A percentile compares a stretch with the other conserved stretches of the same genome.
These are phyloP conservation scores for Drosophila malerkotliana DNA, from an alignment of 1,140 invertebrate genomes.

Conservation along the genomic window DNA sequence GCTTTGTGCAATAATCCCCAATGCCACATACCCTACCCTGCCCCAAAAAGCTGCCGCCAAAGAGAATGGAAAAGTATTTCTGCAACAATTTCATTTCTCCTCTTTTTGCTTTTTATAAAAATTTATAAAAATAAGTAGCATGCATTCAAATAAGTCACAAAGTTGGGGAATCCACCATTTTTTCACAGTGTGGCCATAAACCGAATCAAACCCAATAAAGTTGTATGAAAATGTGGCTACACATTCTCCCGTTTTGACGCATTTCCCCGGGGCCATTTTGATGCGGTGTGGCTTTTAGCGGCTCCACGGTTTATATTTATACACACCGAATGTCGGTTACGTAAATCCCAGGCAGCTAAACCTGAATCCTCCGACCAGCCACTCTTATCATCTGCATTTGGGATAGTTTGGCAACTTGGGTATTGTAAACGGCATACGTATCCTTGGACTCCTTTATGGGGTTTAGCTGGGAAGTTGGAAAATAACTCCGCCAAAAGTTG, in stretches of 20 bases:
- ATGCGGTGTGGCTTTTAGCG: slow-evolving; percentile 76
- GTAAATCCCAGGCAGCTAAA: slow-evolving; percentile 48
- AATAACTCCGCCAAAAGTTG: slow-evolving; percentile 25
- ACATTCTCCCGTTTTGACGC: slow-evolving; percentile 59
- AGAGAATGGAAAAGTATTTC: slow-evolving; percentile 16
- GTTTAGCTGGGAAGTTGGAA: slow-evolving; percentile 17
- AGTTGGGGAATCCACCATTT: slow-evolving; percentile 1
- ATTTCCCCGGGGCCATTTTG: slow-evolving; percentile 56
- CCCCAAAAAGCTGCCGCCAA: slow-evolving; percentile 11
- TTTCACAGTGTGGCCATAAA: slow-evolving; percentile 23
- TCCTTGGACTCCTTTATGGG: slow-evolving; percentile 18
- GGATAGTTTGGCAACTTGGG: slow-evolving; percentile 9
- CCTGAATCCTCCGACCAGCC: slow-evolving; percentile 5
- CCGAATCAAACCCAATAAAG: slow-evolving; percentile 22
- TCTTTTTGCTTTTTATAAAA: background rate
- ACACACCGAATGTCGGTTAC: slow-evolving; percentile 57
- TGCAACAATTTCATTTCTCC: no score
- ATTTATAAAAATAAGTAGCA: no score
- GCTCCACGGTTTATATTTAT: slow-evolving; percentile 48
- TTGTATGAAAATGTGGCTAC: slow-evolving; percentile 44
- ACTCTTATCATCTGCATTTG: slow-evolving; percentile 13
- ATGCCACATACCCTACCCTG: slow-evolving; percentile 24
- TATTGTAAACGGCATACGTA: slow-evolving; percentile 7
- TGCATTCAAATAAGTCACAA: no score
- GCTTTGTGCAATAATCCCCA: slow-evolving; percentile 62